Evolutionary conservation across 2,888 invertebrate genomes (phyloP), one percentile per base, ranked within the genome.

Genomic region (Microplitis manilae): DNA sequence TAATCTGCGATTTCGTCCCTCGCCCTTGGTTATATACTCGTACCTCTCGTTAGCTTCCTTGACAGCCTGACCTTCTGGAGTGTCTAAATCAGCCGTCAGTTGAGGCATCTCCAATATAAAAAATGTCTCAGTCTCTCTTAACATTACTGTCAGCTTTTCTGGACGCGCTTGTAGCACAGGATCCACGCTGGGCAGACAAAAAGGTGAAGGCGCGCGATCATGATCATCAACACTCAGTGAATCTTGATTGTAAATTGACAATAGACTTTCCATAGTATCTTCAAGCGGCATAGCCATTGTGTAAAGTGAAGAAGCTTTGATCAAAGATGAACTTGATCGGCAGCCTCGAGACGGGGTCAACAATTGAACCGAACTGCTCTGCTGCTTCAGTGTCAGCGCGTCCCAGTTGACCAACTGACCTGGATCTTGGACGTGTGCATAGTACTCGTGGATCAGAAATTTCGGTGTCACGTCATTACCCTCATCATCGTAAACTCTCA

Each of bases 31-130:
- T 30, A 95, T 91, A 83, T 92, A 93, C 30, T 93, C 93, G 84
- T 96, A 96, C 72, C 90, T 91, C 78, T 92, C 91, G 87, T 95
- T 96, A 77, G 94, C 92, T 80, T 91, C 91, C 81, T 93, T 92
- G 0, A 94, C 92, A 0, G 82, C 80, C 59, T 87, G 88, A 0
- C 92, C 94, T 85, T 94, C 94, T 0, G 91, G 87, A 0, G 93
- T 91, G 40, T 92, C 92, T 83, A 92, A 92, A 61, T 93, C 91
- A 5, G 91, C 94, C 0, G 94, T 94, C 76, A 91, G 91, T 83
- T 93, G 93, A 0, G 93, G 92, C 80, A 94, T 87, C 80, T 94
- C 94, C 81, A 93, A 93, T 6, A 95, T 86, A 75, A 93, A 92
- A 62, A 90, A 85, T 0, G 94, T 94, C 67, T 93, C 92, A 0